A percentile compares a stretch with the other conserved stretches of the same genome.
phyloP scores from a whole-genome alignment of 2,888 invertebrate genomes.

The Aporophyla lueneburgensis region DNA sequence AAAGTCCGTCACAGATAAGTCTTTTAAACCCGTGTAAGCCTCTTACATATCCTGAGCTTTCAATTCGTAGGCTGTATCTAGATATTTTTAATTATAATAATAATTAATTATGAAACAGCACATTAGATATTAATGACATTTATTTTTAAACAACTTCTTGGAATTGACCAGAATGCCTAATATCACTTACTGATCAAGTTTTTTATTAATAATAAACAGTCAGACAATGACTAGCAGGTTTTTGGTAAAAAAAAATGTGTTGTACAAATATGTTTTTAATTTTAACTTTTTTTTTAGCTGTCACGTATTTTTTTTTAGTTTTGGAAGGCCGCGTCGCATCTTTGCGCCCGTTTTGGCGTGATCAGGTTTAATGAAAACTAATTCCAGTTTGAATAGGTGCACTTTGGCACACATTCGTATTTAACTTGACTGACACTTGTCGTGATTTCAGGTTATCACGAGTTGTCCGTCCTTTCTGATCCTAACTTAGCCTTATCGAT shows the following conservation, averaged over 20 bases:
- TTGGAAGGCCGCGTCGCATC: not conserved
- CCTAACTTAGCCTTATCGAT: too few relatives aligned
- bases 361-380: not conserved
- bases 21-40: not conserved
- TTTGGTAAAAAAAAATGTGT: not conserved
- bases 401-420: not conserved
- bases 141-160: not conserved
- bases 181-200: conserved; percentile 6
- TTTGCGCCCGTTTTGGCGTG: not conserved
- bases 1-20: conserved; percentile 12
- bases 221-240: not conserved
- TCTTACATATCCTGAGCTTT: not conserved
- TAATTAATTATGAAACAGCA: conserved; percentile 7
- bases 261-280: too few relatives aligned
- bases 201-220: conserved; percentile 11
- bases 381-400: not conserved
- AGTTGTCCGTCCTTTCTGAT: too few relatives aligned
- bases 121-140: conserved; percentile 28
- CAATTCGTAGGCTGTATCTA: not conserved
- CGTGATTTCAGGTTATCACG: too few relatives aligned
- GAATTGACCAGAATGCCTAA: conserved; percentile 8
- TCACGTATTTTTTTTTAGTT: not conserved
- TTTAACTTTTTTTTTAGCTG: not conserved
- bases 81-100: not conserved
- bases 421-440: too few relatives aligned